These are phyloP conservation scores for Aradophagus sp. DNA, from an alignment of 1,140 invertebrate species.

Conservation along the genomic window DNA sequence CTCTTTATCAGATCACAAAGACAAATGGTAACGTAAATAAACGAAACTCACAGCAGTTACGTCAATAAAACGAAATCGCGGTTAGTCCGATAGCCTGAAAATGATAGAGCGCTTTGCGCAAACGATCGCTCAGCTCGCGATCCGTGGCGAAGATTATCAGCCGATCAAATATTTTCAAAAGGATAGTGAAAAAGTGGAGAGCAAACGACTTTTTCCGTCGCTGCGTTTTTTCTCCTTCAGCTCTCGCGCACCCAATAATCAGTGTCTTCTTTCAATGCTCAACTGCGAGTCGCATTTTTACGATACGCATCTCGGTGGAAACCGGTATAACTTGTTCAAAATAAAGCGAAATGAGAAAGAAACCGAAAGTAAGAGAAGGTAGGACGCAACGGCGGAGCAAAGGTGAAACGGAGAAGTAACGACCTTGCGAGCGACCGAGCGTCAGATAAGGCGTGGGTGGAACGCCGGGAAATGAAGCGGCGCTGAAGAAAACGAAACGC, in stretches of 20 bases:
- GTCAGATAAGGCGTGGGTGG: slow-evolving; percentile 29
- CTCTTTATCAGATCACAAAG: too few species aligned
- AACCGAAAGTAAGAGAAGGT: slow-evolving; percentile 40
- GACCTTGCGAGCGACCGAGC: slow-evolving; percentile 13
- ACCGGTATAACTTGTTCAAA: slow-evolving; percentile 65
- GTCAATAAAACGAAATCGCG: slow-evolving; percentile 11
- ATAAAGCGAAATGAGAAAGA: slow-evolving; percentile 18
- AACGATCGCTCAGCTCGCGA: slow-evolving; percentile 6
- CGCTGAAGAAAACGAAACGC: slow-evolving; percentile 55
- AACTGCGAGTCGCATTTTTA: slow-evolving; percentile 37
- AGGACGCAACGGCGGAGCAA: slow-evolving; percentile 23
- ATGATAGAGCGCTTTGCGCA: slow-evolving; percentile 5
- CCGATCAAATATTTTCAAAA: slow-evolving; percentile 58
- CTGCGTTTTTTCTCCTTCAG: slow-evolving; percentile 14
- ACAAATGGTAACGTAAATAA: slow-evolving; percentile 5
- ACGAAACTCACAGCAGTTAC: background rate
- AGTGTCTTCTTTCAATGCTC: slow-evolving; percentile 16
- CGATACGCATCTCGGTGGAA: slow-evolving; percentile 53
- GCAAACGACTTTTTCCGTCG: slow-evolving; percentile 57
- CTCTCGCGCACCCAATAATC: slow-evolving; percentile 11
- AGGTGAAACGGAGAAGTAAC: slow-evolving; percentile 14
- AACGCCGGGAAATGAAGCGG: slow-evolving; percentile 36
- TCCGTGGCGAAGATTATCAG: slow-evolving; percentile 56
- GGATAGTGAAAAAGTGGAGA: slow-evolving; percentile 20
- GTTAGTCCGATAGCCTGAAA: background rate